phyloP scores from a whole-genome alignment of 2,888 invertebrate genomes.

The Cyclophora punctaria region DNA sequence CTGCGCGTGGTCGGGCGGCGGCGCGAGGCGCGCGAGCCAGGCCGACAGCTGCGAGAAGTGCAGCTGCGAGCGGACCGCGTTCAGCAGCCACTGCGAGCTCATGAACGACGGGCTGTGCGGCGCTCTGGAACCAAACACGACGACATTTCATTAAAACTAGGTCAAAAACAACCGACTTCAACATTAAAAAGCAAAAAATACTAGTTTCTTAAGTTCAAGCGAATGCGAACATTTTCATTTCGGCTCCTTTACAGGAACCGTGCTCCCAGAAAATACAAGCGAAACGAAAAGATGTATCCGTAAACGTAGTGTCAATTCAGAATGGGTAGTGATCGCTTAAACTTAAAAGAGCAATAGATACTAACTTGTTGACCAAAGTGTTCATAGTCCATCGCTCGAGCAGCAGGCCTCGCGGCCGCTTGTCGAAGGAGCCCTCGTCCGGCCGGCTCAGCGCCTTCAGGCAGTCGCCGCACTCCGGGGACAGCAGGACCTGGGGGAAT shows the following conservation, averaged over 20 bases:
- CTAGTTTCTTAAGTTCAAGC: too few relatives aligned
- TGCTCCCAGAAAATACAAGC: too few relatives aligned
- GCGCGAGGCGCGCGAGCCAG: conserved; percentile 79
- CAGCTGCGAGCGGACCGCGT: conserved; percentile 94
- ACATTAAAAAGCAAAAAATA: too few relatives aligned
- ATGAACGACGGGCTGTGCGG: conserved; percentile 60
- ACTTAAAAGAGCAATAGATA: conserved; percentile 1
- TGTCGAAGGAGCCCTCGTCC: conserved; percentile 49
- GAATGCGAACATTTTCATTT: too few relatives aligned
- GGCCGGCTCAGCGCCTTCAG: conserved; percentile 40
- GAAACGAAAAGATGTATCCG: too few relatives aligned
- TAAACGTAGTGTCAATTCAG: too few relatives aligned
- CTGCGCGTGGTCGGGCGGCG: conserved; percentile 39
- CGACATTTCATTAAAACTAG: too few relatives aligned
- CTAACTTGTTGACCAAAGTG: conserved; percentile 66
- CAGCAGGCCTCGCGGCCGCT: conserved; percentile 71
- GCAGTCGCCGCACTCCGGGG: conserved; percentile 83
- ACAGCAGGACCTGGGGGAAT: conserved; percentile 75
- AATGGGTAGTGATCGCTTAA: too few relatives aligned
- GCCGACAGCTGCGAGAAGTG: conserved; percentile 98
- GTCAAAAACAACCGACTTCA: not conserved
- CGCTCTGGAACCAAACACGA: conserved; percentile 45
- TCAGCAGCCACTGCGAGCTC: conserved; percentile 84
- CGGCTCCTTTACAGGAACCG: too few relatives aligned
- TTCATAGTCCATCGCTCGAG: conserved; percentile 90